A percentile compares a stretch with the other conserved stretches of the same genome.
phyloP scores from a whole-genome alignment of 2,888 invertebrate species.

The Lepidochrysops patricia region DNA sequence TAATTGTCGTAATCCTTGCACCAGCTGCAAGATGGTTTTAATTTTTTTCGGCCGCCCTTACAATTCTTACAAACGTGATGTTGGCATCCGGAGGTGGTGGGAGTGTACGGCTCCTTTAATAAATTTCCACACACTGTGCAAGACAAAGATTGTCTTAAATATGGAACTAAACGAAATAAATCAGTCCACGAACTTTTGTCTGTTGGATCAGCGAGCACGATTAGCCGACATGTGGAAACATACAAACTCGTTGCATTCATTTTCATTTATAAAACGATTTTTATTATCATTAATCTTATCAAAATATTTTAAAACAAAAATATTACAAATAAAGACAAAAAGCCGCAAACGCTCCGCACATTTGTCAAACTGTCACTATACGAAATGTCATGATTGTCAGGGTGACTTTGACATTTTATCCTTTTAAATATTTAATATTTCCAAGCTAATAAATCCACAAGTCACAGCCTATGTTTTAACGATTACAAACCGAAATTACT shows the following conservation, averaged over 20 bases:
- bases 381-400: conserved; percentile 26
- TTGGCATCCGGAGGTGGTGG: conserved; percentile 85
- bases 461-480: no score
- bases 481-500: no score
- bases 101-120: conserved; percentile 86
- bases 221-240: conserved; percentile 86
- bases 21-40: conserved; percentile 88
- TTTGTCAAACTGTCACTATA: conserved; percentile 24
- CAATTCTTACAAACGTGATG: conserved; percentile 92
- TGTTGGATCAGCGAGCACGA: conserved; percentile 81
- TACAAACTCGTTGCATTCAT: conserved; percentile 90
- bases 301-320: conserved; percentile 57
- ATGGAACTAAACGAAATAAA: conserved; percentile 87
- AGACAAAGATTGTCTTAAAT: conserved; percentile 88
- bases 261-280: conserved; percentile 41
- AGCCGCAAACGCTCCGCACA: conserved; percentile 56
- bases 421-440: background rate
- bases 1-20: conserved; percentile 90
- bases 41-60: conserved; percentile 87
- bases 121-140: conserved; percentile 93
- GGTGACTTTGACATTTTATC: conserved; percentile 11
- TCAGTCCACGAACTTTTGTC: conserved; percentile 86
- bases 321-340: conserved; percentile 47
- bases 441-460: no score
- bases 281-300: conserved; percentile 43